Base-by-base conservation (phyloP, 2,888 invertebrate species). In the Brenthis daphne region DNA sequence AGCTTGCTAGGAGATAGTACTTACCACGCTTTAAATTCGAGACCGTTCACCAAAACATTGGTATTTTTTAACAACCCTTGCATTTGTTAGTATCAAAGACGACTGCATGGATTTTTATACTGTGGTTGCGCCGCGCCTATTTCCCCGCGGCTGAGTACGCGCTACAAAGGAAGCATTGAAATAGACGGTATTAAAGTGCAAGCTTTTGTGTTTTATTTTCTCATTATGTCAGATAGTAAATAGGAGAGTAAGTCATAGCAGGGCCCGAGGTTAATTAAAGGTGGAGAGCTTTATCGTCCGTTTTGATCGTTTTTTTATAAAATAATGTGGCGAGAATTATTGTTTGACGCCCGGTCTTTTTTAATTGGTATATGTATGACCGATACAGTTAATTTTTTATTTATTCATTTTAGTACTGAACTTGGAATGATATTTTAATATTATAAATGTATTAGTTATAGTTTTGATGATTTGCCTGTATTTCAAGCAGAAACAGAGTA, bases 121-220 rank as follows among this genome's bases (percentile, higher is more conserved):
- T 60, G 29, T 13, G 61, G 48, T 11, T 50, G 14, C 37, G 51
- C 60, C 57, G 14, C 37, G 51, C 60, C 57, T 66, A 64, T 64
- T 54, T 48, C 64, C 64, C 64, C 47, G 63, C 65, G 70, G 68
- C 70, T 16, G 67, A 67, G 63, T 68, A 11, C 63, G 51, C 57
- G 12, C 14, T 47, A 72, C 70, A 72, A 72, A 72, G 67, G 68
- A 70, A 64, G 51, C 60, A 72, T 72, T 72, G 65, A 72, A 64
- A 70, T 58, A 67, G 67, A 1, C 53, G 65, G 65, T 53, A 67
- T 67, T 67, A 67, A 57, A 69, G 69, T 67, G 67, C 69, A 69
- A 66, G 64, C 66, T 72, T 69, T 70, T 72, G 68, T 72, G 57
- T 67, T 72, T 57, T 55, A 4, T 43, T 70, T 70, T 64, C 67